Percentiles rank a stretch among this genome's conserved stretches.
Evolutionary conservation across 1,140 invertebrate species (phyloP).

Genomic region (Heliconius hermathena): DNA sequence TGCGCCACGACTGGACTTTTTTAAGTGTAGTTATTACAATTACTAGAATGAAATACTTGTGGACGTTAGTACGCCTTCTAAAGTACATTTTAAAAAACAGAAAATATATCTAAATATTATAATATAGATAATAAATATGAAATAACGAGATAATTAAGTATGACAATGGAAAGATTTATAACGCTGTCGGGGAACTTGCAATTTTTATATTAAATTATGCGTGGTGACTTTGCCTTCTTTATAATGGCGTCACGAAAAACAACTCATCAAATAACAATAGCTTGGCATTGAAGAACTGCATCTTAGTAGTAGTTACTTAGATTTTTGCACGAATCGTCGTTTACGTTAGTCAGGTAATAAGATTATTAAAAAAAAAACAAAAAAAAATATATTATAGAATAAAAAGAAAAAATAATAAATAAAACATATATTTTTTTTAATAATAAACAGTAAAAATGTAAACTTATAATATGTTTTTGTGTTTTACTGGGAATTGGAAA

Average conservation of each 20-base stretch:
- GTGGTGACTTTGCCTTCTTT: constrained; percentile 37
- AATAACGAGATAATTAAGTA: constrained; percentile 5
- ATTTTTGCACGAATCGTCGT: constrained; percentile 29
- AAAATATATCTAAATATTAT: background rate
- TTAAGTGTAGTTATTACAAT: no score
- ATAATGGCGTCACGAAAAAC: constrained; percentile 45
- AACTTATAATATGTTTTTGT: background rate
- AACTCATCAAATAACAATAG: constrained; percentile 56
- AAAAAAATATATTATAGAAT: no score
- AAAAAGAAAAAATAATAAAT: no score
- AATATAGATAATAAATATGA: background rate
- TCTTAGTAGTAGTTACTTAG: constrained; percentile 44
- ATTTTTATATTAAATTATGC: constrained; percentile 51
- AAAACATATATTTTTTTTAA: no score
- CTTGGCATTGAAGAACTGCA: constrained; percentile 64
- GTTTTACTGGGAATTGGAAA: background rate
- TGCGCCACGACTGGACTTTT: no score
- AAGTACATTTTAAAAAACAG: background rate
- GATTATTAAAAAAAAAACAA: background rate
- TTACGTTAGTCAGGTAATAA: background rate
- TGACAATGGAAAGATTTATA: constrained; percentile 5
- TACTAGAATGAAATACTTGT: no score
- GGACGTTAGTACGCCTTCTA: no score
- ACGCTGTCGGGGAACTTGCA: background rate
- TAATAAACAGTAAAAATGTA: background rate